Conservation (phyloP, 2,888 invertebrate species). For the Azorinus chamasolen region DNA sequence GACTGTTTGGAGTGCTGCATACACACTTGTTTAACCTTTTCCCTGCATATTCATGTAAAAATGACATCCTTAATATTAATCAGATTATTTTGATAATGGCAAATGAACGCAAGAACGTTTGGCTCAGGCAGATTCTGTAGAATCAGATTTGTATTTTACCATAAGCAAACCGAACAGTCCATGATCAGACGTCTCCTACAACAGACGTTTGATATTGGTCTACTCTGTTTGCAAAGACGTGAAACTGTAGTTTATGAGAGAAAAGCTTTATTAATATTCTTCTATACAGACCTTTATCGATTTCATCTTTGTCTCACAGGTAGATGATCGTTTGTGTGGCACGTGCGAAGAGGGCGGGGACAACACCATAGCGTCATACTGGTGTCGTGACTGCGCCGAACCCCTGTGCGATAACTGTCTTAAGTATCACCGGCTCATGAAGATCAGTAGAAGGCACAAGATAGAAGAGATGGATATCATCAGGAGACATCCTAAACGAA, state of each 20-base stretch:
- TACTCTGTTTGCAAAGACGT: too few species aligned
- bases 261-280: too few species aligned
- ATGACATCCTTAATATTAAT: too few species aligned
- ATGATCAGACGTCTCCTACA: too few species aligned
- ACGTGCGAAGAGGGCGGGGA: conserved; percentile 64
- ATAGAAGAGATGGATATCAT: conserved; percentile 65
- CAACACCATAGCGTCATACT: conserved; percentile 58
- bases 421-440: conserved; percentile 63
- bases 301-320: conserved; percentile 37
- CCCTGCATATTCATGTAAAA: too few species aligned
- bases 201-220: too few species aligned
- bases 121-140: too few species aligned
- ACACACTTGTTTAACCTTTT: too few species aligned
- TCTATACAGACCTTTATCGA: too few species aligned
- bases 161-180: too few species aligned
- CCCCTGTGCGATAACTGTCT: conserved; percentile 64
- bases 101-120: background rate
- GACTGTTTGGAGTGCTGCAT: too few species aligned
- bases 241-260: background rate
- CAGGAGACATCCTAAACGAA: conserved; percentile 57
- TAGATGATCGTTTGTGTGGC: conserved; percentile 63
- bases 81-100: background rate
- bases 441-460: conserved; percentile 62
- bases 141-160: too few species aligned
- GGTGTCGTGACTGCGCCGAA: conserved; percentile 66